phyloP scores from a whole-genome alignment of 2,888 invertebrate species.

The Margaritifera margaritifera region DNA sequence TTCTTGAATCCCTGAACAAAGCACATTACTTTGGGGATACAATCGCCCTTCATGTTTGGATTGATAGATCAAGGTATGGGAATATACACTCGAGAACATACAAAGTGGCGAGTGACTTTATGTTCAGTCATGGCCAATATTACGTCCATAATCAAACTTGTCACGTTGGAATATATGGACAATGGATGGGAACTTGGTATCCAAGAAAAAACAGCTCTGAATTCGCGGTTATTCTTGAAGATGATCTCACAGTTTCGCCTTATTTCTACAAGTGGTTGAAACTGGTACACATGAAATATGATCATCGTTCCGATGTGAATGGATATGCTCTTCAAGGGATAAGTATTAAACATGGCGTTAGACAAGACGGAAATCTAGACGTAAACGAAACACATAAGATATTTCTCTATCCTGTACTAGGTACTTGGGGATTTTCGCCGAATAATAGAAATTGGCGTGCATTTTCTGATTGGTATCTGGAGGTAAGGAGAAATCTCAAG shows the following conservation, averaged over 20 bases:
- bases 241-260: constrained; percentile 58
- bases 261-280: constrained; percentile 58
- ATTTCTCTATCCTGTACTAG: constrained; percentile 52
- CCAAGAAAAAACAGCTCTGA: constrained; percentile 43
- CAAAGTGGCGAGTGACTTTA: constrained; percentile 18
- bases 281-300: constrained; percentile 53
- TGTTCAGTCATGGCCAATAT: constrained; percentile 35
- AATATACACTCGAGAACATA: constrained; percentile 24
- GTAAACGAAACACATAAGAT: constrained; percentile 35
- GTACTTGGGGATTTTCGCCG: constrained; percentile 61
- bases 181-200: constrained; percentile 56
- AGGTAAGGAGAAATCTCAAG: constrained; percentile 16
- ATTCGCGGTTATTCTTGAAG: constrained; percentile 61
- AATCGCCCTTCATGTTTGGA: constrained; percentile 43
- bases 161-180: constrained; percentile 48
- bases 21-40: constrained; percentile 33
- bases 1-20: constrained; percentile 36
- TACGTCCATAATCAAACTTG: constrained; percentile 26
- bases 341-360: constrained; percentile 43
- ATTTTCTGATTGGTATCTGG: constrained; percentile 48
- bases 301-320: constrained; percentile 34
- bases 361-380: background rate
- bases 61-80: constrained; percentile 36
- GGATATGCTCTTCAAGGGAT: constrained; percentile 54
- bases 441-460: constrained; percentile 39